Percentiles rank a stretch among this genome's conserved stretches.
Conservation (phyloP, 2,113 vertebrate genomes). For the Pachycephala philippinensis region DNA sequence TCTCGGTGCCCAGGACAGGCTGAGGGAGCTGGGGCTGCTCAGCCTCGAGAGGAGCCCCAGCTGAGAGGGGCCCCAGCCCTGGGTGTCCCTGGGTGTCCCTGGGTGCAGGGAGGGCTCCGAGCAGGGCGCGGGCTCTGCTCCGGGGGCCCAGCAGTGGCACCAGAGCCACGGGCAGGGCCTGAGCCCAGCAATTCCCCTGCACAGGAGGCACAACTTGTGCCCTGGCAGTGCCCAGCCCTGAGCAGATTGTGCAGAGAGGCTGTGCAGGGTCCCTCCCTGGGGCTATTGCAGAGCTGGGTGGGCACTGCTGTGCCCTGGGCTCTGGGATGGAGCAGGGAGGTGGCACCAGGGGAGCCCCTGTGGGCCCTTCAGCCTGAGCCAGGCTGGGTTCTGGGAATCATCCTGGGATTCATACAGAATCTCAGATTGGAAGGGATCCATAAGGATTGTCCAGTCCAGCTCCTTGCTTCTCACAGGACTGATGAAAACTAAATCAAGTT, state of each 20-base stretch:
- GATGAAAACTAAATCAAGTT: neutral
- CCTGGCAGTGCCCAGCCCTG: no score
- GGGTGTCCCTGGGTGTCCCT: neutral
- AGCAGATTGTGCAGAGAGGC: no score
- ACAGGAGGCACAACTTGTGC: neutral
- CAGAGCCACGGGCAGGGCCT: no score
- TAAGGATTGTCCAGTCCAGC: neutral
- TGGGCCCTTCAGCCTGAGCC: neutral
- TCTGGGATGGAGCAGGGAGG: neutral
- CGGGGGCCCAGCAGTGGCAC: no score
- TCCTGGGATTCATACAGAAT: neutral
- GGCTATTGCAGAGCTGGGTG: neutral
- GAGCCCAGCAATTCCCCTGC: neutral
- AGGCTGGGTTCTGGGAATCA: neutral
- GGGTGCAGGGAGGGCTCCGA: no score
- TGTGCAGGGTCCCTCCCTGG: no score
- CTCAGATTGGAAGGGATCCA: neutral
- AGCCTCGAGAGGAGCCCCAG: neutral
- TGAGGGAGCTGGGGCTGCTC: neutral
- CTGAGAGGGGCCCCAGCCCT: neutral
- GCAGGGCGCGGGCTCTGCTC: no score
- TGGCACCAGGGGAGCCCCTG: neutral
- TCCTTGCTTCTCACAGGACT: neutral
- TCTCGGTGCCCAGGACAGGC: no score
- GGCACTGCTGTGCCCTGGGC: neutral